A percentile compares a stretch with the other conserved stretches of the same genome.
These are phyloP conservation scores for Artibeus lituratus DNA, from an alignment of 2,797 vertebrate genomes.

Conservation along the genomic window DNA sequence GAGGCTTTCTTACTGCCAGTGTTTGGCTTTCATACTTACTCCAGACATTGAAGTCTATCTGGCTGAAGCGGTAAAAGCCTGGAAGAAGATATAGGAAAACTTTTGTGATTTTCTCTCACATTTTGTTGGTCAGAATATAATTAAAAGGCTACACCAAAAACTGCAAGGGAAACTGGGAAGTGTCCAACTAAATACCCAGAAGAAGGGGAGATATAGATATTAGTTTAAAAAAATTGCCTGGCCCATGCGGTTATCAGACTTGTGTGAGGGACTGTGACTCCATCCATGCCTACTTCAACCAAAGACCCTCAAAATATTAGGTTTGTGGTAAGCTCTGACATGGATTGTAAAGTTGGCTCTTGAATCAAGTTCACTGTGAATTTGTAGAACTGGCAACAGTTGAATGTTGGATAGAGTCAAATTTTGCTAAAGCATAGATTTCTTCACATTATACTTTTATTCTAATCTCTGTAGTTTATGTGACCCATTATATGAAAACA, in stretches of 20 bases:
- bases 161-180: background rate
- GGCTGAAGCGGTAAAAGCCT: background rate
- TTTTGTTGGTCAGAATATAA: background rate
- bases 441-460: background rate
- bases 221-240: background rate
- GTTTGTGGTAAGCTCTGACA: background rate
- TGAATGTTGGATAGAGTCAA: background rate
- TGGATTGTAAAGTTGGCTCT: background rate
- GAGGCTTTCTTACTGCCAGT: background rate
- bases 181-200: background rate
- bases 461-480: background rate
- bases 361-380: background rate
- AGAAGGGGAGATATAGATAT: background rate
- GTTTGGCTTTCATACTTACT: background rate
- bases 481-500: background rate
- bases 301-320: background rate
- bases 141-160: background rate
- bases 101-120: background rate
- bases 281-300: background rate
- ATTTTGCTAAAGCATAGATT: background rate
- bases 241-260: background rate
- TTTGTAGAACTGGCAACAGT: background rate
- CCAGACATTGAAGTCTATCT: background rate
- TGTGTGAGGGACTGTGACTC: background rate
- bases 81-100: background rate